phyloP scores from a whole-genome alignment of 92 coral and sea anemone genomes.

The Desmophyllum pertusum region DNA sequence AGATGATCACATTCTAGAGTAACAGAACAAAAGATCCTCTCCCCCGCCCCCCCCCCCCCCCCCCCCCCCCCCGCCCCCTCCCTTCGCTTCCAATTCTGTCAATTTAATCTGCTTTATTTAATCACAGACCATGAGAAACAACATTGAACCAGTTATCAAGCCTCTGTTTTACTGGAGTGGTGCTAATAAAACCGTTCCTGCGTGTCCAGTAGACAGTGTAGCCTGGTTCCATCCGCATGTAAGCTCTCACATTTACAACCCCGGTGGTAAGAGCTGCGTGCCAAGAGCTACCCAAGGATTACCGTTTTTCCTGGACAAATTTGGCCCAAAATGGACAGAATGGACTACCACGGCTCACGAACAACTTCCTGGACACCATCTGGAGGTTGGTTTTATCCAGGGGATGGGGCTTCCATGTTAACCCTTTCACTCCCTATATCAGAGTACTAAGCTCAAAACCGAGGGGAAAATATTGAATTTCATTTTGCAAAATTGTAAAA shows the following conservation, averaged over 20 bases:
- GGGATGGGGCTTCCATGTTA: too few relatives aligned
- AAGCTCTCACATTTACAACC: conserved; percentile 53
- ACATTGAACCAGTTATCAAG: conserved; percentile 34
- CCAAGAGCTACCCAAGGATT: conserved; percentile 29
- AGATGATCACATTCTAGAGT: too few relatives aligned
- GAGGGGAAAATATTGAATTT: too few relatives aligned
- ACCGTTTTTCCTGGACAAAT: conserved; percentile 88
- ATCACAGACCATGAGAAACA: conserved; percentile 24
- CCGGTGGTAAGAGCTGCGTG: conserved; percentile 9
- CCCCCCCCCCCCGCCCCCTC: too few relatives aligned
- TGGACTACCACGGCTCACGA: conserved; percentile 90
- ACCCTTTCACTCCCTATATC: too few relatives aligned
- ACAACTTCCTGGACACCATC: conserved; percentile 86
- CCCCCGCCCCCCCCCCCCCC: too few relatives aligned
- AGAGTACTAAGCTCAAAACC: too few relatives aligned
- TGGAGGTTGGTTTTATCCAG: conserved; percentile 62
- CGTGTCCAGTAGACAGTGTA: conserved; percentile 38
- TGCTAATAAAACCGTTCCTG: conserved; percentile 58
- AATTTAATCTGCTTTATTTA: neutral
- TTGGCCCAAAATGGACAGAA: conserved; percentile 91
- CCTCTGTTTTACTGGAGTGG: conserved; percentile 74
- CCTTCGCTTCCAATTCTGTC: neutral
- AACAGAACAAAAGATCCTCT: too few relatives aligned
- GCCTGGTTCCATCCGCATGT: conserved; percentile 58
- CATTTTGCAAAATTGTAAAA: too few relatives aligned